These are phyloP conservation scores for Rhopalosiphum nymphaeae DNA, from an alignment of 2,888 invertebrate genomes.

Conservation along the genomic window DNA sequence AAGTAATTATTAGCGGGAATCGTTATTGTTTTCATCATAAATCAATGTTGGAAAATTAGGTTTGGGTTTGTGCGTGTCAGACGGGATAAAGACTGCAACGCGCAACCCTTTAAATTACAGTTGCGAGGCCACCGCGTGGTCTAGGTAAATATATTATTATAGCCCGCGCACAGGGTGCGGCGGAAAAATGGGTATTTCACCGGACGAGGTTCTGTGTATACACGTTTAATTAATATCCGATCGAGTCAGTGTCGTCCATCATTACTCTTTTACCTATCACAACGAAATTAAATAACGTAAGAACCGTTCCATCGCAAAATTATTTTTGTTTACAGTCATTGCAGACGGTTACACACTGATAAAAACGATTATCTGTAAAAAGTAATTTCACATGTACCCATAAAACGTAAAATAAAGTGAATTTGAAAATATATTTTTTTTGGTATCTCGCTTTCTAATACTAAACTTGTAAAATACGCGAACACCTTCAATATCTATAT, in stretches of 20 bases:
- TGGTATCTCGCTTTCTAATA: background rate
- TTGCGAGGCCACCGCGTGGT: background rate
- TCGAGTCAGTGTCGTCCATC: background rate
- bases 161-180: background rate
- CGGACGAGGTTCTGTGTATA: background rate
- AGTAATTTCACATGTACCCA: background rate
- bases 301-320: background rate
- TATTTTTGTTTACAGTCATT: background rate
- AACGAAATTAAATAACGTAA: background rate
- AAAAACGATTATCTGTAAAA: background rate
- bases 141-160: background rate
- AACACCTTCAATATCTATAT: background rate
- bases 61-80: background rate
- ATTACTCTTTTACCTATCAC: background rate
- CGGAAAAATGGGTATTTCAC: background rate
- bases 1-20: constrained; percentile 15
- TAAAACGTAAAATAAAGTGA: background rate
- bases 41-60: constrained; percentile 25
- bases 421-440: background rate
- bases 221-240: background rate
- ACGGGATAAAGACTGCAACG: background rate
- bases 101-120: constrained; percentile 24
- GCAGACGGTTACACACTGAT: background rate
- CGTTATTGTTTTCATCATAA: constrained; percentile 36
- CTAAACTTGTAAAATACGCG: background rate